Conservation (phyloP, 2,888 invertebrate species). For the Phragmatobia fuliginosa region DNA sequence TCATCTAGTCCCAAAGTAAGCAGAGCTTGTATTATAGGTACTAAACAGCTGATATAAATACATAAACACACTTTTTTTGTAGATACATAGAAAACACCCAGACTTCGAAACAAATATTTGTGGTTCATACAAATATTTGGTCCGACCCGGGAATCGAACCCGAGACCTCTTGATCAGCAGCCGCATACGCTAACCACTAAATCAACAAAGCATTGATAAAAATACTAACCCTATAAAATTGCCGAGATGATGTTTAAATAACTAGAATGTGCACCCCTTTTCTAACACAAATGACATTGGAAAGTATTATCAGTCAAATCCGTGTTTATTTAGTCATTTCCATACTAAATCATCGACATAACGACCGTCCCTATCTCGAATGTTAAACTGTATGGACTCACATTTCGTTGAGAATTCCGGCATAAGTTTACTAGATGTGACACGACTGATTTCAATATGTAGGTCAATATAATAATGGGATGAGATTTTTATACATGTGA, state of each 20-base stretch:
- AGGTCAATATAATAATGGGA: not conserved
- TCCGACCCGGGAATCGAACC: too few species aligned
- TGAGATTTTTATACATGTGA: not conserved
- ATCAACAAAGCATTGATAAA: too few species aligned
- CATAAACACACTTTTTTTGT: too few species aligned
- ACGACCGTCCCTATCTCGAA: slow-evolving; percentile 65
- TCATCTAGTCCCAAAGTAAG: too few species aligned
- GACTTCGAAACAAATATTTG: too few species aligned
- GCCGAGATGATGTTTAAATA: slow-evolving; percentile 3
- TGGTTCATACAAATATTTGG: too few species aligned
- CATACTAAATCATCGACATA: slow-evolving; percentile 66
- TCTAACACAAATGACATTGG: slow-evolving; percentile 35
- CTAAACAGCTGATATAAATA: too few species aligned
- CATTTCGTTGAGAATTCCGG: slow-evolving; percentile 38
- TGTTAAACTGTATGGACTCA: slow-evolving; percentile 56
- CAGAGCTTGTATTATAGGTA: too few species aligned
- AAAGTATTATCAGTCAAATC: slow-evolving; percentile 59
- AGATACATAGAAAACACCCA: too few species aligned
- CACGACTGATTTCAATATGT: not conserved
- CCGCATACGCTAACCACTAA: too few species aligned
- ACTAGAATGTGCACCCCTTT: slow-evolving; percentile 23
- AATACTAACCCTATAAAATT: too few species aligned
- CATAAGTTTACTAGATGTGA: slow-evolving; percentile 45
- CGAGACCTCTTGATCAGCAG: too few species aligned
- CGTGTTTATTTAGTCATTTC: slow-evolving; percentile 71